phyloP scores from a whole-genome alignment of 2,888 invertebrate genomes.

The Notocelia uddmanniana region DNA sequence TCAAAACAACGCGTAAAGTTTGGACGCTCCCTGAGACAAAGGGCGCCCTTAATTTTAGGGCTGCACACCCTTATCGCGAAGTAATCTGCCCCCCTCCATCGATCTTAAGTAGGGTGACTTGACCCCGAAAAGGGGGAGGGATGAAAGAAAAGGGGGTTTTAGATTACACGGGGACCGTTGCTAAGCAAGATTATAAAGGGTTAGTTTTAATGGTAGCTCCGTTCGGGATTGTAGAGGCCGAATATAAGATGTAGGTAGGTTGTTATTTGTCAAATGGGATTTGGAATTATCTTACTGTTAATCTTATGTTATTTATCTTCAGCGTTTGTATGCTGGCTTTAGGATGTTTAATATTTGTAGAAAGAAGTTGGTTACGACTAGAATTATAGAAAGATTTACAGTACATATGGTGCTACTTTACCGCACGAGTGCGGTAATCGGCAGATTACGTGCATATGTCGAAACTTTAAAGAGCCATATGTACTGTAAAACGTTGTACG shows the following conservation, averaged over 20 bases:
- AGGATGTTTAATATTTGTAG: background rate
- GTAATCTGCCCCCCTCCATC: constrained; percentile 82
- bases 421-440: too few species aligned
- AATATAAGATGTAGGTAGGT: background rate
- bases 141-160: constrained; percentile 80
- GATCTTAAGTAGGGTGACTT: constrained; percentile 85
- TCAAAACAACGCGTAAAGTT: constrained; percentile 82
- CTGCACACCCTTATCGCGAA: constrained; percentile 80
- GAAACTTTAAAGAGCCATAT: too few species aligned
- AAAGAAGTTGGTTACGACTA: too few species aligned
- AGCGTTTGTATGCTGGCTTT: background rate
- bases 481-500: too few species aligned
- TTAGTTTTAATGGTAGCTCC: constrained; percentile 66
- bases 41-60: constrained; percentile 75
- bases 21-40: constrained; percentile 79
- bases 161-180: constrained; percentile 64
- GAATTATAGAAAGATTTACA: too few species aligned
- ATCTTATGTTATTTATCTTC: background rate
- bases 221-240: constrained; percentile 48
- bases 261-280: constrained; percentile 6
- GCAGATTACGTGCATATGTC: too few species aligned
- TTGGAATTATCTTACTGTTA: background rate
- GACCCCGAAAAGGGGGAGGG: constrained; percentile 73
- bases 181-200: constrained; percentile 71
- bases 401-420: too few species aligned